phyloP scores from a whole-genome alignment of 2,888 invertebrate species.

The Leptinotarsa tumamoca region DNA sequence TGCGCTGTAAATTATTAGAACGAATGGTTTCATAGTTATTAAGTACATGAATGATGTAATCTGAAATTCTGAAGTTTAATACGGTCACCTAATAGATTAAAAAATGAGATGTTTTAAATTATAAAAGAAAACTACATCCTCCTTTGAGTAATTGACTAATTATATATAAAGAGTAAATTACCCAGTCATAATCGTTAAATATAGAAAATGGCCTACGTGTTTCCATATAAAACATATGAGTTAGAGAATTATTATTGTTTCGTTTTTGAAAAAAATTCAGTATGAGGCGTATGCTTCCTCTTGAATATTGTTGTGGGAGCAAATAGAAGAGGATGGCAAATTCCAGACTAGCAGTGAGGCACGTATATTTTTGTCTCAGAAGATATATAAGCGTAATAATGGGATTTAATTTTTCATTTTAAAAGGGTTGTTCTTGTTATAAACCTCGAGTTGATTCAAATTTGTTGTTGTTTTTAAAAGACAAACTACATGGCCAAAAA shows the following conservation, averaged over 20 bases:
- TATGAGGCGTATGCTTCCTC: background rate
- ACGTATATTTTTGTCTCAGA: no score
- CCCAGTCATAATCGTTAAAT: slow-evolving; percentile 46
- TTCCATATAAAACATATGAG: slow-evolving; percentile 29
- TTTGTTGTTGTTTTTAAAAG: no score
- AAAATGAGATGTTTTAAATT: slow-evolving; percentile 38
- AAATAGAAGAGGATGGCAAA: background rate
- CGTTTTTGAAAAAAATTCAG: background rate
- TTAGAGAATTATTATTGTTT: slow-evolving; percentile 4
- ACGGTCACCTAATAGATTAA: slow-evolving; percentile 23
- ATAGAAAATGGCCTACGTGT: slow-evolving; percentile 44
- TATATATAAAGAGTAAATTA: slow-evolving; percentile 47
- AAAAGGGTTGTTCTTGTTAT: no score
- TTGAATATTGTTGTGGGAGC: background rate
- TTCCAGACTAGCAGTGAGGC: no score
- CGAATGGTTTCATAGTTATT: background rate
- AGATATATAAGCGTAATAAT: no score
- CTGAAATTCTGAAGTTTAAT: slow-evolving; percentile 25
- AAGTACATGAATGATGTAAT: slow-evolving; percentile 30
- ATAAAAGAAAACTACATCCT: slow-evolving; percentile 47
- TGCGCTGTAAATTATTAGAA: background rate
- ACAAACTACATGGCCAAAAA: no score
- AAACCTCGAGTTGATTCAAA: no score
- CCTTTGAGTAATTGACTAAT: slow-evolving; percentile 45
- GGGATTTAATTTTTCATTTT: no score